These are phyloP conservation scores for Dinothrombium tinctorium DNA, from an alignment of 1,140 invertebrate species.

Conservation along the genomic window DNA sequence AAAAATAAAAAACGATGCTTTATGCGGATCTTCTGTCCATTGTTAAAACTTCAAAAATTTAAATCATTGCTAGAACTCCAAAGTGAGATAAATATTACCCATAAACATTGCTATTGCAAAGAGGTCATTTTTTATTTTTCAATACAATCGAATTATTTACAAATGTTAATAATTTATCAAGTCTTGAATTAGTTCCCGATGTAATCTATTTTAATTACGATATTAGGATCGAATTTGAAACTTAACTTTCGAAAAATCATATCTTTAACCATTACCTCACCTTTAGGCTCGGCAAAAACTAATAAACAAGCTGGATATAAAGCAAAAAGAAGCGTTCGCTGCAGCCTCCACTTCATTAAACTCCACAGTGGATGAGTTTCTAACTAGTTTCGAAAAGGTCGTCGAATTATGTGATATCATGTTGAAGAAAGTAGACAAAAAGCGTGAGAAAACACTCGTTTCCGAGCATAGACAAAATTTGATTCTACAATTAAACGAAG, in stretches of 20 bases:
- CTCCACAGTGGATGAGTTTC: constrained; percentile 43
- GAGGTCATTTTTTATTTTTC: no score
- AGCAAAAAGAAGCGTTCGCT: constrained; percentile 29
- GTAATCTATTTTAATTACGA: no score
- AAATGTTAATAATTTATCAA: no score
- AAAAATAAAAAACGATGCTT: no score
- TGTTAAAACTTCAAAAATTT: no score
- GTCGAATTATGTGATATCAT: constrained; percentile 45
- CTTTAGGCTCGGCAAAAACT: constrained; percentile 26
- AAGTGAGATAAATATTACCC: no score
- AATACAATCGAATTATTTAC: no score
- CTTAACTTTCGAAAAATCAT: neutral
- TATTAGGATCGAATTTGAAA: neutral
- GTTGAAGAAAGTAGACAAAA: constrained; percentile 63
- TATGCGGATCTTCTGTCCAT: no score
- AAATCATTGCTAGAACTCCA: no score
- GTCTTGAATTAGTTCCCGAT: no score
- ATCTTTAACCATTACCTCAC: neutral
- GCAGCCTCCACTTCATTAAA: constrained; percentile 22
- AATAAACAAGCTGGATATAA: constrained; percentile 27
- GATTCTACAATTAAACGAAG: constrained; percentile 37
- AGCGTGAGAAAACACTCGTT: constrained; percentile 49
- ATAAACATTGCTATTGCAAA: no score
- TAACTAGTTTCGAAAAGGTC: constrained; percentile 37
- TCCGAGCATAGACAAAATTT: constrained; percentile 51